Percentiles rank a stretch among this genome's conserved stretches.
Conservation (phyloP, 2,888 invertebrate genomes). For the Trissolcus brochymenae region DNA sequence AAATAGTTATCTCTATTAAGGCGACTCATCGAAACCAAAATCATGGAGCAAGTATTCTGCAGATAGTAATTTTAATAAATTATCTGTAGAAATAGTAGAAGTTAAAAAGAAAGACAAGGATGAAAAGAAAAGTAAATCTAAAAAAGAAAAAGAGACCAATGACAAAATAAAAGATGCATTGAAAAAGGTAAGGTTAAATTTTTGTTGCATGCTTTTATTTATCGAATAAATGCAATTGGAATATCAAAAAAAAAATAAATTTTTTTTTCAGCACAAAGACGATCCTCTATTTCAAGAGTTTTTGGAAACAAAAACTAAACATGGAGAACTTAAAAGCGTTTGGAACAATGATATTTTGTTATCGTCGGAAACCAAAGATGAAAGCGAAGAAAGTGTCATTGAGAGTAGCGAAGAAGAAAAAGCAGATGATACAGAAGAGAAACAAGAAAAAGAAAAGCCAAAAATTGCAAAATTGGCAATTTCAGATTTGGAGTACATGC, state of each 20-base stretch:
- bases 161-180: slow-evolving; percentile 82
- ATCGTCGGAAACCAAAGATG: slow-evolving; percentile 65
- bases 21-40: slow-evolving; percentile 85
- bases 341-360: slow-evolving; percentile 79
- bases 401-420: slow-evolving; percentile 63
- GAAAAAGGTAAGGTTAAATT: slow-evolving; percentile 78
- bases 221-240: too few species aligned
- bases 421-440: slow-evolving; percentile 53
- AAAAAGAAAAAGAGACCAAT: slow-evolving; percentile 65
- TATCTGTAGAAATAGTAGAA: slow-evolving; percentile 75
- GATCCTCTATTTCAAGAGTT: slow-evolving; percentile 94
- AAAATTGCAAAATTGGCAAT: slow-evolving; percentile 72
- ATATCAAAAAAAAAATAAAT: too few species aligned
- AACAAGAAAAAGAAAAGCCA: slow-evolving; percentile 64
- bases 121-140: slow-evolving; percentile 66
- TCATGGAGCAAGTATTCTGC: slow-evolving; percentile 95
- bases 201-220: too few species aligned
- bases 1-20: slow-evolving; percentile 63
- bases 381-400: slow-evolving; percentile 73
- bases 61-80: slow-evolving; percentile 84
- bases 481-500: slow-evolving; percentile 82
- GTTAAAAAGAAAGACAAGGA: slow-evolving; percentile 65
- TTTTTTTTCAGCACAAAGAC: slow-evolving; percentile 83
- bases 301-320: slow-evolving; percentile 86
- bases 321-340: slow-evolving; percentile 70